A percentile compares a stretch with the other conserved stretches of the same genome.
Evolutionary conservation across 2,113 vertebrate genomes (phyloP).

Genomic region (Verasper variegatus): DNA sequence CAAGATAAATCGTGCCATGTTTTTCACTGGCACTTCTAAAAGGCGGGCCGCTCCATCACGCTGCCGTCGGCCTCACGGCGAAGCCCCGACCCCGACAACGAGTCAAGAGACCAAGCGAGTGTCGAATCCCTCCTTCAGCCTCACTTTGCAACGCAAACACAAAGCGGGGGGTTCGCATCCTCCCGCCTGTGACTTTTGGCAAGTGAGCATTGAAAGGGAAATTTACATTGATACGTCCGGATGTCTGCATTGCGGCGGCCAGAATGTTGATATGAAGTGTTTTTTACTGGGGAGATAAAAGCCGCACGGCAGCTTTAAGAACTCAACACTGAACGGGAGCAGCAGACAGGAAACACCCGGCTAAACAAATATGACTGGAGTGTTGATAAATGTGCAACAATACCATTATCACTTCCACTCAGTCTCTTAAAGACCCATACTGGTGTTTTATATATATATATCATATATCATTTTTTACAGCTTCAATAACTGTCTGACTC

Average conservation of each 20-base stretch:
- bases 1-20: constrained; percentile 59
- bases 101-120: constrained; percentile 1
- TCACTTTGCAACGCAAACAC: constrained; percentile 10
- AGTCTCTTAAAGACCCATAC: fast-evolving
- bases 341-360: constrained; percentile 55
- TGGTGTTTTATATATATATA: background rate
- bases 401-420: constrained; percentile 45
- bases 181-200: constrained; percentile 43
- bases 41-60: constrained; percentile 41
- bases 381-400: constrained; percentile 49
- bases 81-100: constrained; percentile 13
- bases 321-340: constrained; percentile 36
- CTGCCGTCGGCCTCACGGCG: constrained; percentile 22
- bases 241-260: constrained; percentile 56
- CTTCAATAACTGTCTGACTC: too few species aligned
- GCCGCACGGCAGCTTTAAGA: background rate
- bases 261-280: constrained; percentile 55
- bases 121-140: constrained; percentile 15
- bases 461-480: too few species aligned
- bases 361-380: constrained; percentile 48
- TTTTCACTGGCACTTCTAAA: constrained; percentile 30
- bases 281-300: constrained; percentile 70
- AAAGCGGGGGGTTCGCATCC: constrained; percentile 11
- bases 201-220: constrained; percentile 56
- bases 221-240: constrained; percentile 41